These are phyloP conservation scores for Cecidostiba fungosa DNA, from an alignment of 2,888 invertebrate genomes.

Conservation along the genomic window DNA sequence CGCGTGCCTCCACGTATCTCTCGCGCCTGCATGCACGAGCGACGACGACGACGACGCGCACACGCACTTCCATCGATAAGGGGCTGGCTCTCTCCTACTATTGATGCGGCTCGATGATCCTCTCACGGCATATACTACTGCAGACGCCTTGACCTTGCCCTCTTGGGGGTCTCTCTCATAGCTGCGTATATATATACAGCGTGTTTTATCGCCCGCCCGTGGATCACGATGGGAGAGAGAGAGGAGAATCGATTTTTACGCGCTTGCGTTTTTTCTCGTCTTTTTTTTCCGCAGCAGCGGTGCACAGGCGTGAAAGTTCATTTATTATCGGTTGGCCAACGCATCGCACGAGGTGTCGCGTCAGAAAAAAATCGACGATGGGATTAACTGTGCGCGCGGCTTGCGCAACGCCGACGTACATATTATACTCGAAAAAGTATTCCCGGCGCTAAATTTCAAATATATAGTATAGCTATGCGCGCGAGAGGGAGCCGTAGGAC, in stretches of 20 bases:
- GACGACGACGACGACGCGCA: neutral
- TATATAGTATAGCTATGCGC: conserved; percentile 24
- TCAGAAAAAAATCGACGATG: neutral
- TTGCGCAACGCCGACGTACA: no score
- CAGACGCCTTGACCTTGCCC: conserved; percentile 51
- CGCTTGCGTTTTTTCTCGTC: neutral
- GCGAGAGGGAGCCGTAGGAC: neutral
- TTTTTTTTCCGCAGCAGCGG: neutral
- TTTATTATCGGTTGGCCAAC: conserved; percentile 20
- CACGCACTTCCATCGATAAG: conserved; percentile 28
- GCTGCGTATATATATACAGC: neutral
- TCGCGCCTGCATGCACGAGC: conserved; percentile 39
- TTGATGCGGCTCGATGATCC: neutral
- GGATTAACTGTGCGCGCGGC: neutral
- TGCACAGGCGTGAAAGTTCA: conserved; percentile 5
- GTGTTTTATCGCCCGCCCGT: neutral
- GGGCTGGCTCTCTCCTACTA: neutral
- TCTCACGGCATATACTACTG: neutral
- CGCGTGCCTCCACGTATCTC: conserved; percentile 59
- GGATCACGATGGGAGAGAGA: neutral
- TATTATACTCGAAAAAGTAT: no score
- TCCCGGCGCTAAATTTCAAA: conserved; percentile 26
- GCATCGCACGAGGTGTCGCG: neutral
- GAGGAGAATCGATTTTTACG: neutral
- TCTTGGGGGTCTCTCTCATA: neutral